Percentiles rank a stretch among this genome's conserved stretches.
Evolutionary conservation across 1,140 invertebrate genomes (phyloP).

Genomic region (Marisa cornuarietis): DNA sequence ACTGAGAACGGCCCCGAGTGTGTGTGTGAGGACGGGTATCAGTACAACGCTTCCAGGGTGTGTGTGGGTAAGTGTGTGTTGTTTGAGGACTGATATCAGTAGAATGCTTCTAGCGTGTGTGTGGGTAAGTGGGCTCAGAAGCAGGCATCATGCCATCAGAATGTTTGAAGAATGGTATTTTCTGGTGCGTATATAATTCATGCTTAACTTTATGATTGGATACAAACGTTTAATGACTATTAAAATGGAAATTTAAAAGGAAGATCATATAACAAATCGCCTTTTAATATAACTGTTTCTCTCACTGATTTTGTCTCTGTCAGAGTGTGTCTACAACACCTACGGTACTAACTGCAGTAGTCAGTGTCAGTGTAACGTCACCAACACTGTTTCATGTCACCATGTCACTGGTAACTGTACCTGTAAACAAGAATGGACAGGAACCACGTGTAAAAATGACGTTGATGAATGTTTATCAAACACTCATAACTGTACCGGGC

Average conservation of each 20-base stretch:
- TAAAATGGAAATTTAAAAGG: too few species aligned
- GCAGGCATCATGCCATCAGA: too few species aligned
- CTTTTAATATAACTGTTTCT: too few species aligned
- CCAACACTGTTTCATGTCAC: constrained; percentile 2
- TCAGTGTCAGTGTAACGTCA: constrained; percentile 1
- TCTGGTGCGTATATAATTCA: too few species aligned
- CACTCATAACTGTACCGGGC: not conserved
- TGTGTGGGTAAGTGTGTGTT: constrained; percentile 6
- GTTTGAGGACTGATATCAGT: too few species aligned
- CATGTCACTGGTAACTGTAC: constrained; percentile 5
- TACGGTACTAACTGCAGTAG: not conserved
- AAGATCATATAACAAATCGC: too few species aligned
- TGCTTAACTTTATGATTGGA: too few species aligned
- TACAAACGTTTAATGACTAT: too few species aligned
- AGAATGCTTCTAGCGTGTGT: too few species aligned
- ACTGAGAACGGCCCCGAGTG: constrained; percentile 8
- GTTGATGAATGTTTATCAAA: constrained; percentile 26
- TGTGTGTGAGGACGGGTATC: constrained; percentile 7
- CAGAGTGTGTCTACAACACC: constrained; percentile 9
- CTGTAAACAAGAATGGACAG: constrained; percentile 17
- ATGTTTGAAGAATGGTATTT: not conserved
- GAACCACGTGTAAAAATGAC: constrained; percentile 1
- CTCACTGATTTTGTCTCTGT: too few species aligned
- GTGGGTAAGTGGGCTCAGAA: not conserved
- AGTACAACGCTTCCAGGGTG: not conserved